Evolutionary conservation across 2,113 vertebrate species (phyloP).

Genomic region (Ascaphus truei): DNA sequence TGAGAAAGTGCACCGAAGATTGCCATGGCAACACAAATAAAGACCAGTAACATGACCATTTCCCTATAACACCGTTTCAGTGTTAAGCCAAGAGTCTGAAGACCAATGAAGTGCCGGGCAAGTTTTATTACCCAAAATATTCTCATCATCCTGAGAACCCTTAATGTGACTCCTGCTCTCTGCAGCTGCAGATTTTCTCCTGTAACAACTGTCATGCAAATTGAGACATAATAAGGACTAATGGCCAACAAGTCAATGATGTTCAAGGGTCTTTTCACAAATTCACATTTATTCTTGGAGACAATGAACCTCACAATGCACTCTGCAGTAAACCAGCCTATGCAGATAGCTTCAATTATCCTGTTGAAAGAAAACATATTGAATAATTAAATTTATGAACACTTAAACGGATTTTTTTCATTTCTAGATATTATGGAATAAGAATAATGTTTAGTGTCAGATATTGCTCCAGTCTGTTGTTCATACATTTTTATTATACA

Average conservation of each 20-base stretch:
- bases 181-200: constrained; percentile 92
- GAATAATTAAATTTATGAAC: constrained; percentile 55
- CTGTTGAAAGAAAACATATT: constrained; percentile 68
- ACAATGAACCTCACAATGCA: constrained; percentile 94
- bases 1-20: constrained; percentile 97
- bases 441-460: too few species aligned
- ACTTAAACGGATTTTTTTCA: constrained; percentile 32
- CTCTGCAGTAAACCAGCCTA: constrained; percentile 98
- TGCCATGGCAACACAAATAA: constrained; percentile 95
- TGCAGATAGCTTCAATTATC: constrained; percentile 97
- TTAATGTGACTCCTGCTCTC: constrained; percentile 88
- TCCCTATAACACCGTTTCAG: constrained; percentile 93
- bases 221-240: constrained; percentile 91
- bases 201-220: constrained; percentile 82
- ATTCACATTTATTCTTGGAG: constrained; percentile 93
- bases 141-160: constrained; percentile 95
- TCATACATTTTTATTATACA: too few species aligned
- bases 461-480: too few species aligned
- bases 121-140: constrained; percentile 99
- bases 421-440: background rate
- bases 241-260: constrained; percentile 95
- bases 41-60: constrained; percentile 98
- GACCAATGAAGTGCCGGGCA: constrained; percentile 93
- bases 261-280: constrained; percentile 93
- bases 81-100: constrained; percentile 95